Evolutionary conservation across 1,140 invertebrate species (phyloP).

Genomic region (Drosophila carrolli): DNA sequence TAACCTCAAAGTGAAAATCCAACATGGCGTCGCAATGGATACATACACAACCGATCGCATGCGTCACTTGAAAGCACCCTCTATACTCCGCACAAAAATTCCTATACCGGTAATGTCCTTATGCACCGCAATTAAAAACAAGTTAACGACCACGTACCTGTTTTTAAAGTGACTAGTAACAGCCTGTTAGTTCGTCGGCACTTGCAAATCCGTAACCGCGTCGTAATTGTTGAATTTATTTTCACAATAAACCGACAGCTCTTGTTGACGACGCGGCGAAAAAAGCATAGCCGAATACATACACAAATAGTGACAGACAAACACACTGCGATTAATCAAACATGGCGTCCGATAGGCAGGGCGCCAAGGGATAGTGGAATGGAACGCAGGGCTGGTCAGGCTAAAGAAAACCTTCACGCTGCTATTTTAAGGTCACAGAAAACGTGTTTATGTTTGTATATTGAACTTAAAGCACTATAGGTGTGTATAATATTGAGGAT

Average conservation of each 20-base stretch:
- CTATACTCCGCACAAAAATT: slow-evolving; percentile 4
- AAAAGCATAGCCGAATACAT: slow-evolving; percentile 62
- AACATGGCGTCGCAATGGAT: slow-evolving; percentile 68
- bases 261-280: slow-evolving; percentile 44
- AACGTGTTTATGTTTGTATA: not conserved
- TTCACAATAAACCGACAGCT: slow-evolving; percentile 29
- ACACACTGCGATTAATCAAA: slow-evolving; percentile 55
- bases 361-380: slow-evolving; percentile 52
- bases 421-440: slow-evolving; percentile 14
- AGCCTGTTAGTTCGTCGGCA: not conserved
- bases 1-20: slow-evolving; percentile 63
- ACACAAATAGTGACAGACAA: slow-evolving; percentile 52
- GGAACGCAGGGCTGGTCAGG: slow-evolving; percentile 62
- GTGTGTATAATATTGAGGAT: not conserved
- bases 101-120: slow-evolving; percentile 12
- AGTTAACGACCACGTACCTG: slow-evolving; percentile 15
- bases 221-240: slow-evolving; percentile 10
- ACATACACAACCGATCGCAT: slow-evolving; percentile 70
- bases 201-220: not conserved
- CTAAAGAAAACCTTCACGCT: slow-evolving; percentile 3
- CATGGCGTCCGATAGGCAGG: slow-evolving; percentile 66
- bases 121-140: not conserved
- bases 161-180: not conserved
- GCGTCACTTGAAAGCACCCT: slow-evolving; percentile 57
- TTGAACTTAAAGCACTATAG: not conserved